Percentiles rank a stretch among this genome's conserved stretches.
phyloP scores from a whole-genome alignment of 2,888 invertebrate species.

The Ichneumoninae sp. region DNA sequence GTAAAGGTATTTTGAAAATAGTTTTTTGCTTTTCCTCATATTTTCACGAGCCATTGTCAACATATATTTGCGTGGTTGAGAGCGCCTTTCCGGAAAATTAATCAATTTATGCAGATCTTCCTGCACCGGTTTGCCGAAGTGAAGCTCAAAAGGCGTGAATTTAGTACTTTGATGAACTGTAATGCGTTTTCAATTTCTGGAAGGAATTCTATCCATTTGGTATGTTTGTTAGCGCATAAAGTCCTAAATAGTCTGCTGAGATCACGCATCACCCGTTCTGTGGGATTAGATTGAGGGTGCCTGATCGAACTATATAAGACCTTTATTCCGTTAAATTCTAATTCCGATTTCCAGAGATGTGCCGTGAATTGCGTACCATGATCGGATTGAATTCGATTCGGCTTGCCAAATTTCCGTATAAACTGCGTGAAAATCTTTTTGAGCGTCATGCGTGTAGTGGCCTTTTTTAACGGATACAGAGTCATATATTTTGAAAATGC shows the following conservation, averaged over 20 bases:
- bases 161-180: not conserved
- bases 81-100: too few relatives aligned
- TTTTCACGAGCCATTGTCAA: too few relatives aligned
- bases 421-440: conserved; percentile 39
- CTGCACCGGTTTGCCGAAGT: too few relatives aligned
- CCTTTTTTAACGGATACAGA: conserved; percentile 53
- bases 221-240: conserved; percentile 60
- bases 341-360: conserved; percentile 36
- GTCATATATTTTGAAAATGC: conserved; percentile 68
- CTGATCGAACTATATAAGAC: conserved; percentile 52
- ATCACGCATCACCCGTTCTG: conserved; percentile 62
- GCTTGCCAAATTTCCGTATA: conserved; percentile 48
- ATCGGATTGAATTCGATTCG: conserved; percentile 45
- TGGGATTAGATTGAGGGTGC: conserved; percentile 63
- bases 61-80: too few relatives aligned
- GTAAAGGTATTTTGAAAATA: too few relatives aligned
- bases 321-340: conserved; percentile 30
- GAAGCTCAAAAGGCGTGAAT: too few relatives aligned
- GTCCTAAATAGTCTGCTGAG: conserved; percentile 64
- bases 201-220: conserved; percentile 57
- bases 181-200: conserved; percentile 50
- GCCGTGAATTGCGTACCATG: conserved; percentile 61
- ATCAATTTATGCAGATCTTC: too few relatives aligned
- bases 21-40: too few relatives aligned
- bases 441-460: conserved; percentile 30